Evolutionary conservation across 2,113 vertebrate species (phyloP).

Genomic region (Monopterus albus): DNA sequence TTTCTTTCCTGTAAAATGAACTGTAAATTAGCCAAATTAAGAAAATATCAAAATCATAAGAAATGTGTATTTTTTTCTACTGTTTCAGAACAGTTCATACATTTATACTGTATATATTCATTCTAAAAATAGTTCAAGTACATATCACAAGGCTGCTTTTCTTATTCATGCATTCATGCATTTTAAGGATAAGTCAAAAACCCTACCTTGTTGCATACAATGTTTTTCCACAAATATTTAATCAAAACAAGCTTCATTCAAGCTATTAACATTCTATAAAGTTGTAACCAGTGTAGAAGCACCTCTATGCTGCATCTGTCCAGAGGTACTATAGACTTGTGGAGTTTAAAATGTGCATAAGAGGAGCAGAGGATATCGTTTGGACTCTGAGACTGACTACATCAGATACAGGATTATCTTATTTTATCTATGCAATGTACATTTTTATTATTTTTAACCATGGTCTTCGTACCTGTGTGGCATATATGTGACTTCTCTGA

Average conservation of each 20-base stretch:
- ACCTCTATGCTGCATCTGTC: slow-evolving; percentile 12
- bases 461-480: slow-evolving; percentile 38
- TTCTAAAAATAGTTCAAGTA: slow-evolving; percentile 26
- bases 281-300: slow-evolving; percentile 16
- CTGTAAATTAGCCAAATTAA: slow-evolving; percentile 35
- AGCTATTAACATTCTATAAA: slow-evolving; percentile 32
- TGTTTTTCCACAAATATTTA: slow-evolving; percentile 45
- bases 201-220: slow-evolving; percentile 16
- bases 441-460: slow-evolving; percentile 63
- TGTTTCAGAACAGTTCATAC: slow-evolving; percentile 25
- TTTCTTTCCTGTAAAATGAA: slow-evolving; percentile 32
- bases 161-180: neutral
- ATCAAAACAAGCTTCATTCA: slow-evolving; percentile 44
- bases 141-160: slow-evolving; percentile 47
- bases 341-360: slow-evolving; percentile 3
- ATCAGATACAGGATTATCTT: slow-evolving; percentile 13
- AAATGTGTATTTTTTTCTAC: slow-evolving; percentile 22
- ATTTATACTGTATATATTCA: slow-evolving; percentile 5
- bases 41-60: slow-evolving; percentile 8
- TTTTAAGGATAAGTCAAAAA: slow-evolving; percentile 31
- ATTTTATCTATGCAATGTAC: slow-evolving; percentile 72
- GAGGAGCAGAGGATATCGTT: slow-evolving; percentile 22
- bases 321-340: slow-evolving; percentile 11
- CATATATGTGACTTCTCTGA: slow-evolving; percentile 36
- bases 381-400: slow-evolving; percentile 7